Percentiles rank a stretch among this genome's conserved stretches.
Evolutionary conservation across 2,797 vertebrate genomes (phyloP).

Genomic region (Pangasius sanitwongsei): DNA sequence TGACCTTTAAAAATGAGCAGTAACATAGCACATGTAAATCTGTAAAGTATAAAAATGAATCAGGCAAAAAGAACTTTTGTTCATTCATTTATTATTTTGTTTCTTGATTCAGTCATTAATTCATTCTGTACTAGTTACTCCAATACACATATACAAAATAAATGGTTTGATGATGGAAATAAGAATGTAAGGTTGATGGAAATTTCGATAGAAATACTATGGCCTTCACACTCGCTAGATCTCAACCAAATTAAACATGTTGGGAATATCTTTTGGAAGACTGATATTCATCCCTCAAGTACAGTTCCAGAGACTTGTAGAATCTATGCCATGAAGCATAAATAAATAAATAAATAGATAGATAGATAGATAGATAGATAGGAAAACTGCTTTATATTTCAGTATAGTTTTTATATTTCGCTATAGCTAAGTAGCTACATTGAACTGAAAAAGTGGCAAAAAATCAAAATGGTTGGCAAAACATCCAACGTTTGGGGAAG

Average conservation of each 20-base stretch:
- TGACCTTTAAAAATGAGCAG: neutral
- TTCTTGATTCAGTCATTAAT: neutral
- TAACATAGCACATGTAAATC: neutral
- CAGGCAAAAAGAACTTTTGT: neutral
- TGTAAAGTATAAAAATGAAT: neutral
- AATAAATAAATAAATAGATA: neutral
- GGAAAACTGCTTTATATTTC: neutral
- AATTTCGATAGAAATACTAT: neutral
- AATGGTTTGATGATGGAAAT: neutral
- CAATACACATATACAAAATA: neutral
- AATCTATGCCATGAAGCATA: neutral
- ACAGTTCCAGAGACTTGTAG: neutral
- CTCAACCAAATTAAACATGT: neutral
- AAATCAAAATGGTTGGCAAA: neutral
- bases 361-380: neutral
- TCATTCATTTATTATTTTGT: neutral
- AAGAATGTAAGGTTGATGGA: neutral
- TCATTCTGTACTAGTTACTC: neutral
- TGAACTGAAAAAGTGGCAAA: neutral
- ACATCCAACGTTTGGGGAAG: neutral
- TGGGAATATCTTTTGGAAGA: neutral
- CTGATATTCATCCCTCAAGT: neutral
- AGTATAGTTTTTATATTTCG: neutral
- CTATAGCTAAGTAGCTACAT: neutral
- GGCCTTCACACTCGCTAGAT: neutral